Conservation (phyloP, 2,113 vertebrate genomes). For the Peromyscus maniculatus region DNA sequence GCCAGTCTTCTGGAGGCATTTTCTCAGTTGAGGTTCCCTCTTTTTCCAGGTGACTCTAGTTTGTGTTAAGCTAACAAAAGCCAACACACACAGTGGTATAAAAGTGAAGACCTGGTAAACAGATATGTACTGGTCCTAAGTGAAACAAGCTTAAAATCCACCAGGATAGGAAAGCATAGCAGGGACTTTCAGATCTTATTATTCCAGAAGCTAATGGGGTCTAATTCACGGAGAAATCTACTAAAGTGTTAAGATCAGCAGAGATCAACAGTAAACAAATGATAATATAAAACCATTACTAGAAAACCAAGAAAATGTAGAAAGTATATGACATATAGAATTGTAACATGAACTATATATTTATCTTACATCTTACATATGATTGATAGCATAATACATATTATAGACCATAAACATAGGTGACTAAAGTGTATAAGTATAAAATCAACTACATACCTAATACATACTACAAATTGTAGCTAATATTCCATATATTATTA, state of each 20-base stretch:
- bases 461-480: constrained; percentile 24
- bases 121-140: neutral
- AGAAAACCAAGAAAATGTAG: neutral
- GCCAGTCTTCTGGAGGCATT: neutral
- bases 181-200: neutral
- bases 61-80: neutral
- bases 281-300: neutral
- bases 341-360: constrained; percentile 35
- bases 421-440: neutral
- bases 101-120: constrained; percentile 18
- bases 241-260: neutral
- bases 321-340: neutral
- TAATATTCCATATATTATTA: neutral
- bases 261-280: constrained; percentile 49
- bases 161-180: neutral
- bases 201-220: constrained; percentile 8
- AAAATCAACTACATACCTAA: constrained; percentile 18
- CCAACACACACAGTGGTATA: neutral
- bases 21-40: neutral
- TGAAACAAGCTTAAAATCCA: neutral
- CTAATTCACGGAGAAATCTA: constrained; percentile 25
- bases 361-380: neutral
- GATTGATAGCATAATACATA: neutral
- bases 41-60: neutral
- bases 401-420: neutral